These are phyloP conservation scores for Gastrophysa polygoni DNA, from an alignment of 2,888 invertebrate genomes.

Conservation along the genomic window DNA sequence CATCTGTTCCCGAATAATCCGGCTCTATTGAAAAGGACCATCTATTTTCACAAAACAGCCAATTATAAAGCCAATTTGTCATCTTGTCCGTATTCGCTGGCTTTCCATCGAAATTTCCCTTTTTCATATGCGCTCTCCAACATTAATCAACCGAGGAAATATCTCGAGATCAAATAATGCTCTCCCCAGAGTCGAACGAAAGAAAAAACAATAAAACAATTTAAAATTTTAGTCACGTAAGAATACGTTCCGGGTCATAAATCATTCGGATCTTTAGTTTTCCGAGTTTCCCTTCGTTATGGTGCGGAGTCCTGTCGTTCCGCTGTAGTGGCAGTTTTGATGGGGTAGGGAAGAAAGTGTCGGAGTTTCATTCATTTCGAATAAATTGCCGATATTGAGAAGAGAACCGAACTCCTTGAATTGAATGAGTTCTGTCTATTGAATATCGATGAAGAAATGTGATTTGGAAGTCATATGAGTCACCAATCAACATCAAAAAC, in stretches of 20 bases:
- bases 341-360: background rate
- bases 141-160: conserved; percentile 50
- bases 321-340: background rate
- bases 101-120: conserved; percentile 15
- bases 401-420: no score
- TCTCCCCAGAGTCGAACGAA: conserved; percentile 34
- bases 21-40: conserved; percentile 16
- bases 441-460: no score
- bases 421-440: no score
- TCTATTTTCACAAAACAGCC: conserved; percentile 35
- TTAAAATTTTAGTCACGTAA: conserved; percentile 58
- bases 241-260: conserved; percentile 55
- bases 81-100: conserved; percentile 28
- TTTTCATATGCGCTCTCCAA: conserved; percentile 27
- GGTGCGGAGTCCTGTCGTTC: conserved; percentile 13
- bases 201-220: conserved; percentile 59
- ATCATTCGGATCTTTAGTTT: conserved; percentile 54
- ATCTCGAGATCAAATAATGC: conserved; percentile 50
- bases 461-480: no score
- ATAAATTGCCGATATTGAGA: background rate
- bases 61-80: conserved; percentile 42
- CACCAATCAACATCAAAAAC: no score
- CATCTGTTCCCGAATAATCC: background rate
- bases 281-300: conserved; percentile 46
- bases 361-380: background rate